These are phyloP conservation scores for Coendou prehensilis DNA, from an alignment of 2,797 vertebrate species.

Conservation along the genomic window DNA sequence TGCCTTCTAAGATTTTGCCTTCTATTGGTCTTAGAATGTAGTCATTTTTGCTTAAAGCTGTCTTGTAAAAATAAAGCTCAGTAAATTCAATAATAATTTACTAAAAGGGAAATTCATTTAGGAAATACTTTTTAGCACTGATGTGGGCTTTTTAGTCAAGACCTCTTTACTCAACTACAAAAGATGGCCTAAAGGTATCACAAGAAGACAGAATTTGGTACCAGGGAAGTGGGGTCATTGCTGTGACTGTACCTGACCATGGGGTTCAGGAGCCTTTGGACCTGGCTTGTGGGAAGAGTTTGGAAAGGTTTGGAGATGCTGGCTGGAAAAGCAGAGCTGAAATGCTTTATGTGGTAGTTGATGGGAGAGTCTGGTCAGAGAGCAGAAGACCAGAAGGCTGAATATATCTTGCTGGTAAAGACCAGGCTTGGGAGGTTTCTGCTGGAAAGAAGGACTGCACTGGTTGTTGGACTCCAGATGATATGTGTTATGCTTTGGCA, in stretches of 20 bases:
- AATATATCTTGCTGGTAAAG: not conserved
- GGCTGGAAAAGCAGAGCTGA: not conserved
- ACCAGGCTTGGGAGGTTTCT: not conserved
- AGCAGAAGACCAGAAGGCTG: not conserved
- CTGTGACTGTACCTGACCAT: not conserved
- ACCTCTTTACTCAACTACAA: conserved; percentile 54
- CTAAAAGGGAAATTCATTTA: conserved; percentile 28
- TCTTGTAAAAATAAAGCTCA: conserved; percentile 41
- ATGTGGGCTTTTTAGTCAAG: not conserved
- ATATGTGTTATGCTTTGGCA: not conserved
- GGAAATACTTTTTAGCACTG: not conserved
- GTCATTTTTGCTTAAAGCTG: conserved; percentile 11
- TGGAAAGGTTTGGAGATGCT: not conserved
- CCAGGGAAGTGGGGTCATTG: not conserved
- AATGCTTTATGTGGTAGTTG: not conserved
- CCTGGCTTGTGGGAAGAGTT: not conserved
- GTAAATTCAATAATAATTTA: conserved; percentile 20
- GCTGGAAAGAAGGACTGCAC: not conserved
- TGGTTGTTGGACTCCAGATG: not conserved
- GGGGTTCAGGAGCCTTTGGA: not conserved
- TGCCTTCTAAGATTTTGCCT: not conserved
- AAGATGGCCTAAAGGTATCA: not conserved
- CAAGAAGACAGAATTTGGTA: not conserved
- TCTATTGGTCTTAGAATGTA: not conserved
- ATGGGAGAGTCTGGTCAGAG: not conserved